Conservation (phyloP, 2,113 vertebrate genomes). For the Anseranas semipalmata region DNA sequence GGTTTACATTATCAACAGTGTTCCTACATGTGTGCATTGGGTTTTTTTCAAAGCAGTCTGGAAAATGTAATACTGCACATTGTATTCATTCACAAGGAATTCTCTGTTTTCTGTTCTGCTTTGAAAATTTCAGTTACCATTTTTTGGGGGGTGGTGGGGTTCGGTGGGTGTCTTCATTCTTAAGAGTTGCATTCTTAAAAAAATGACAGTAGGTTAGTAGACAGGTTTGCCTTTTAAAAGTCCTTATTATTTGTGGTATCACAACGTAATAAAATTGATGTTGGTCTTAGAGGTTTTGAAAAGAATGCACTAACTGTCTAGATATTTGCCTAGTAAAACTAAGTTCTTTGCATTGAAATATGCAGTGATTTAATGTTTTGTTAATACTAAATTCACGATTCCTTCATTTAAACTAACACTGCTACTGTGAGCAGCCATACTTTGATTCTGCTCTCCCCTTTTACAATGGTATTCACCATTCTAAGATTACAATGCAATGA, state of each 20-base stretch:
- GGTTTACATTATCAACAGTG: neutral
- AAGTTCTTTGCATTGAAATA: neutral
- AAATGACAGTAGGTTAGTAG: neutral
- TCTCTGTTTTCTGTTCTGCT: neutral
- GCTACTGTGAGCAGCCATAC: neutral
- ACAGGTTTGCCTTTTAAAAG: neutral
- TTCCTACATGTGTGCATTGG: neutral
- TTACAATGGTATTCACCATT: accelerated
- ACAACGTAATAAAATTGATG: neutral
- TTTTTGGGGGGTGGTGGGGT: too few species aligned
- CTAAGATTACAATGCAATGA: neutral
- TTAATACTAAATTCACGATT: neutral
- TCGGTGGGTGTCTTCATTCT: neutral
- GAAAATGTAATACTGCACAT: neutral
- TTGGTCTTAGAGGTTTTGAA: neutral
- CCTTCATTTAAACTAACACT: neutral
- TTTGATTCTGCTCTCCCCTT: neutral
- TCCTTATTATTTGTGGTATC: neutral
- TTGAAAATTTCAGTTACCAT: neutral
- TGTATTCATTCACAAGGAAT: neutral
- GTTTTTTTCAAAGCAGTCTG: neutral
- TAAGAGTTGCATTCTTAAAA: neutral
- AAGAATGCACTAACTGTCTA: neutral
- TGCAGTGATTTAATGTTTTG: neutral
- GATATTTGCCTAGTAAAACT: neutral